Percentiles rank a stretch among this genome's conserved stretches.
phyloP scores from a whole-genome alignment of 1,140 invertebrate species.

The Drosophila yakuba region DNA sequence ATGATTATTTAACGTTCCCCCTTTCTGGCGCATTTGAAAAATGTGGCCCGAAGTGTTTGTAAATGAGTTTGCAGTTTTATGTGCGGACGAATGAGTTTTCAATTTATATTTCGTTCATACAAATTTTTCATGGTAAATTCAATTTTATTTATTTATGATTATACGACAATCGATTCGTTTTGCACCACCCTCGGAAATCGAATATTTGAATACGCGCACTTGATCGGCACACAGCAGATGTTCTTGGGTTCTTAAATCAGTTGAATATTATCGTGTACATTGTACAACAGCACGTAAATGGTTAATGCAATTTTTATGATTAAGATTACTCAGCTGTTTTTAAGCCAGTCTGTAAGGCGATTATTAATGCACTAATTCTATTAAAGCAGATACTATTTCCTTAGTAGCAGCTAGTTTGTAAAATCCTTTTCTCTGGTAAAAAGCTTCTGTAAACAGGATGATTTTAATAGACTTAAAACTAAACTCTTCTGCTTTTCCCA shows the following conservation, averaged over 20 bases:
- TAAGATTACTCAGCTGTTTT: no score
- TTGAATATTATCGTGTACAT: no score
- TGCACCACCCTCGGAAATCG: slow-evolving; percentile 7
- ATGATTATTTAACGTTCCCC: slow-evolving; percentile 76
- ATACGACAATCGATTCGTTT: slow-evolving; percentile 73
- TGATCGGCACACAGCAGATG: slow-evolving; percentile 15
- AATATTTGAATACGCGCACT: neutral
- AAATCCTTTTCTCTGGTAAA: no score
- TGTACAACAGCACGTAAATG: no score
- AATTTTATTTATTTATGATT: slow-evolving; percentile 82
- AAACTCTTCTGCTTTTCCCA: neutral
- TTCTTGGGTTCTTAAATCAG: slow-evolving; percentile 1
- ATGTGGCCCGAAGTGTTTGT: slow-evolving; percentile 74
- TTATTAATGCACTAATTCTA: no score
- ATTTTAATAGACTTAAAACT: neutral
- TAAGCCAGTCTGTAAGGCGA: no score
- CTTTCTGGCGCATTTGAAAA: slow-evolving; percentile 68
- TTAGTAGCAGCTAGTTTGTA: no score
- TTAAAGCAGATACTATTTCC: no score
- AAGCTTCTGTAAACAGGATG: no score
- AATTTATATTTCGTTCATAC: slow-evolving; percentile 71
- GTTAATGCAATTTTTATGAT: no score
- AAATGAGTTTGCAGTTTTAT: slow-evolving; percentile 83
- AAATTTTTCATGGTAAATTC: slow-evolving; percentile 73
- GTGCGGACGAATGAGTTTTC: slow-evolving; percentile 82